Conservation (phyloP, 2,113 vertebrate genomes). For the Phoenicopterus ruber region DNA sequence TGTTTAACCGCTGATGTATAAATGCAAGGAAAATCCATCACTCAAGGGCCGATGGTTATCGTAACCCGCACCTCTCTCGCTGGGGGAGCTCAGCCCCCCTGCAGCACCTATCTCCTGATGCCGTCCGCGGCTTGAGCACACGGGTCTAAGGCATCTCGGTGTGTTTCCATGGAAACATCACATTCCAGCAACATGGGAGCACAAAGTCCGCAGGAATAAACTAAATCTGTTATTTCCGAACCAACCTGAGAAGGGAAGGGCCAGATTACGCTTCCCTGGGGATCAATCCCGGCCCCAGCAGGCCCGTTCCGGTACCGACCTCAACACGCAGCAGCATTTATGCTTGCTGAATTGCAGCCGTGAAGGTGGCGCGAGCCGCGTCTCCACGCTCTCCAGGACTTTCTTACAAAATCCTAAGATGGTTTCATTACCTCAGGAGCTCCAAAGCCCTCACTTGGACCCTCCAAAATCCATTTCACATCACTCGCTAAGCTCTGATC, state of each 20-base stretch:
- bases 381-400: not conserved
- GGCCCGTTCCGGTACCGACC: rapidly evolving
- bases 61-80: not conserved
- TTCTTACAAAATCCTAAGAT: not conserved
- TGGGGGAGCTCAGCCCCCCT: not conserved
- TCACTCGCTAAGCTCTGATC: not conserved
- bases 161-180: not conserved
- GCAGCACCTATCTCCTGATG: not conserved
- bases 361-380: rapidly evolving
- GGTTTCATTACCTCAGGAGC: not conserved
- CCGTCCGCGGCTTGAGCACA: not conserved
- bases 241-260: not conserved
- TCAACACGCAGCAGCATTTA: not conserved
- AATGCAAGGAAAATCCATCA: not conserved
- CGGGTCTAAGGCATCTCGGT: not conserved
- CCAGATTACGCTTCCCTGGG: rapidly evolving
- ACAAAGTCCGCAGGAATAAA: not conserved
- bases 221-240: not conserved
- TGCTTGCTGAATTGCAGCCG: not conserved
- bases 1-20: not conserved
- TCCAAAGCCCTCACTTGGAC: not conserved
- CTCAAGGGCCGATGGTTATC: not conserved
- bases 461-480: not conserved
- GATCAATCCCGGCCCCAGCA: rapidly evolving
- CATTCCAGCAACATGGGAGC: not conserved